Percentiles rank a stretch among this genome's conserved stretches.
Evolutionary conservation across 2,113 vertebrate species (phyloP).

Genomic region (Scomber colias): DNA sequence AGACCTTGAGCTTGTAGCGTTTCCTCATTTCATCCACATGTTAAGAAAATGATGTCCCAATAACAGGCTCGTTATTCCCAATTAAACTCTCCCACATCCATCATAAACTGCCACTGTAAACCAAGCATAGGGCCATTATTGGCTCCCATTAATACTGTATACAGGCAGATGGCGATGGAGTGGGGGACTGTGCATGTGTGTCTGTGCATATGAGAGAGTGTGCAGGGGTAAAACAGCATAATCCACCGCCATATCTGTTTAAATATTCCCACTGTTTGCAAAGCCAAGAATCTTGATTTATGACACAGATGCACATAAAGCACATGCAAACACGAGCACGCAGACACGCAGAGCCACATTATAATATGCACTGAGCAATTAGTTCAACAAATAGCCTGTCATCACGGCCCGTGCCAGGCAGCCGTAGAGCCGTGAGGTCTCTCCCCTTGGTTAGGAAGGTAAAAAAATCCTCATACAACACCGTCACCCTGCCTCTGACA

Average conservation of each 20-base stretch:
- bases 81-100: constrained; percentile 82
- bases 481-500: constrained; percentile 59
- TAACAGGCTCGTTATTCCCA: constrained; percentile 82
- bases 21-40: constrained; percentile 65
- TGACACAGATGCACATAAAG: constrained; percentile 47
- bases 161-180: constrained; percentile 69
- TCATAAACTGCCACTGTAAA: constrained; percentile 79
- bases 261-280: constrained; percentile 50
- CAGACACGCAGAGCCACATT: constrained; percentile 4
- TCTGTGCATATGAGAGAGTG: not conserved
- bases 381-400: constrained; percentile 48
- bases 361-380: constrained; percentile 33
- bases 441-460: constrained; percentile 25
- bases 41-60: constrained; percentile 70
- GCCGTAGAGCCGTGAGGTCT: constrained; percentile 36
- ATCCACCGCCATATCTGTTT: constrained; percentile 42
- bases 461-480: constrained; percentile 58
- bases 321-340: constrained; percentile 15
- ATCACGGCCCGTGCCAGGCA: constrained; percentile 5
- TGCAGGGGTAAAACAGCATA: constrained; percentile 13
- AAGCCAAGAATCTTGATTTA: constrained; percentile 51
- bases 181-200: constrained; percentile 19
- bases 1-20: constrained; percentile 4
- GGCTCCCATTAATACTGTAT: constrained; percentile 78
- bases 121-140: constrained; percentile 75